phyloP scores from a whole-genome alignment of 2,797 vertebrate genomes.

The Lithobates pipiens region DNA sequence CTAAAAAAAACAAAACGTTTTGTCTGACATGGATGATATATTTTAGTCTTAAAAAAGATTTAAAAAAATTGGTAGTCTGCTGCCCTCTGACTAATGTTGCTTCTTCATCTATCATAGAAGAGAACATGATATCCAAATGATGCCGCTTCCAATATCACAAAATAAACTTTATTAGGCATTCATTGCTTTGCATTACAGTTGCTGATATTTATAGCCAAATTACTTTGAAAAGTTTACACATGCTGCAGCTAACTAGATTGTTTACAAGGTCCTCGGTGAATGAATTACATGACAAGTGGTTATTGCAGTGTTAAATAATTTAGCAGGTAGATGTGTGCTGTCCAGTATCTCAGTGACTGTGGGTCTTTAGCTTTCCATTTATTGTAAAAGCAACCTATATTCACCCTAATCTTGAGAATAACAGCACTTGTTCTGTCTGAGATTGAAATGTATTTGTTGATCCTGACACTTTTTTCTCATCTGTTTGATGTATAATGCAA shows the following conservation, averaged over 20 bases:
- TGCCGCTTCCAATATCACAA: neutral
- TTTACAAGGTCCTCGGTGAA: neutral
- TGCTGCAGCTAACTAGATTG: neutral
- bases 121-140: neutral
- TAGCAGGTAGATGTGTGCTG: neutral
- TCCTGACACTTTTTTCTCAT: conserved; percentile 36
- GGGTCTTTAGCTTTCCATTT: conserved; percentile 10
- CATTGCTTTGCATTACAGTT: neutral
- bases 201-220: conserved; percentile 1
- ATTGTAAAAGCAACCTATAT: conserved; percentile 8
- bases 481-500: conserved; percentile 58
- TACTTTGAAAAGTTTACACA: neutral
- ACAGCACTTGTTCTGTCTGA: conserved; percentile 40
- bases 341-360: neutral
- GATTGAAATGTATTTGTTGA: conserved; percentile 38
- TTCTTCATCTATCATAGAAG: neutral
- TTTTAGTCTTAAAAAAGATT: too few species aligned
- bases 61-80: too few species aligned
- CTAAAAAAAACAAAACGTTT: too few species aligned
- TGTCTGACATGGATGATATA: too few species aligned
- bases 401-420: conserved; percentile 5
- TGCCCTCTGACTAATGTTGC: too few species aligned
- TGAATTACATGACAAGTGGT: neutral
- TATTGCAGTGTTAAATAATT: conserved; percentile 28
- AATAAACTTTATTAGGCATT: neutral